Base-by-base conservation (phyloP, 2,113 vertebrate genomes). In the Pica pica region DNA sequence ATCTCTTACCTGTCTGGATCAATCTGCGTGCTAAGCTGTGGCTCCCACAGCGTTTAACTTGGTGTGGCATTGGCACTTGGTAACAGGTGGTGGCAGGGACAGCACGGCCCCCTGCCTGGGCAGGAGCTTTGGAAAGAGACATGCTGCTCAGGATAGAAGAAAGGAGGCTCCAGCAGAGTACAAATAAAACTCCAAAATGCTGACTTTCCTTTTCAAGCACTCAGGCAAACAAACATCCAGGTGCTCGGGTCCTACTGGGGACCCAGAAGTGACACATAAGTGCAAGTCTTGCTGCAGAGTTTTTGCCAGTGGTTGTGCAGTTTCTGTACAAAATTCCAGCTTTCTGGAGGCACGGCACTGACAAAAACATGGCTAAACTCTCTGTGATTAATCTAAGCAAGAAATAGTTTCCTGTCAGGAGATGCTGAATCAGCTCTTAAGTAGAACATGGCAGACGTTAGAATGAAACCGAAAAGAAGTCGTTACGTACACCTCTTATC, bases 21-120 rank as follows among this genome's bases (percentile, higher is more conserved):
- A 16, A 9, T 42, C 17, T 33, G 4, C 11, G 0, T 0, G 6
- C 35, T 15, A 12, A 31, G 9, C 26, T 57, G 50, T 15, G 47
- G 28, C 28, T n/a, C 13, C 64, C 17, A 0, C 5, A 28, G 44
- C 2, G 0, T 88, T 82, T 60, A 56, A 37, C 21, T 78, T 7
- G 3, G 70, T 20, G 1, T 46, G 18, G 1, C 23, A 59, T 78
- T 1, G 0, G 50, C 6, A 1, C 12, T 9, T 1, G 4, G 67
- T 35, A 60, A 30, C 57, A 31, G 26, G 49, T 46, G 37, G 42
- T 39, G 60, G 27, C 11, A 6, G 57, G 59, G 89, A 41, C 52
- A 6, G 27, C 7, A 2, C 0, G 1, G 68, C 21, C 31, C 14
- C 39, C 23, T 81, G 30, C 68, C 35, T 70, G 89, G 93, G 83